A percentile compares a stretch with the other conserved stretches of the same genome.
phyloP scores from a whole-genome alignment of 2,888 invertebrate species.

The Drosophila nr. perissopoda region DNA sequence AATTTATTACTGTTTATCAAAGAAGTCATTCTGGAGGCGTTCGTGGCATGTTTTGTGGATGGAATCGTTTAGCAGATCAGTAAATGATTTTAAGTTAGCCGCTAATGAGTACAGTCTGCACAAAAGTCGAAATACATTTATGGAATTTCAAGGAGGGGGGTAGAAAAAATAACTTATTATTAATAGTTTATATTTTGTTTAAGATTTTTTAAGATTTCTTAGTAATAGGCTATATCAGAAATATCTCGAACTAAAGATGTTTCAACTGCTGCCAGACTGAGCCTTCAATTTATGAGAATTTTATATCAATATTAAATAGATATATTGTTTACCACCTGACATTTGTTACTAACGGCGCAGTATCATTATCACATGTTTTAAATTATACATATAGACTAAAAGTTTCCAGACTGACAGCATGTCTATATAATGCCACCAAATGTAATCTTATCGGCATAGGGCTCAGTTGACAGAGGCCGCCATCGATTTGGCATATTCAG shows the following conservation, averaged over 20 bases:
- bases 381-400: not conserved
- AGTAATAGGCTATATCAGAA: not conserved
- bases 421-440: conserved; percentile 21
- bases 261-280: conserved; percentile 15
- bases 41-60: conserved; percentile 27
- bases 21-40: conserved; percentile 12
- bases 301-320: not conserved
- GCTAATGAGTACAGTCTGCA: conserved; percentile 19
- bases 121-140: not conserved
- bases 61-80: conserved; percentile 23
- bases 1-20: conserved; percentile 56
- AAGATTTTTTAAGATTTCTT: not conserved
- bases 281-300: not conserved
- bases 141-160: conserved; percentile 7
- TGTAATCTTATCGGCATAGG: conserved; percentile 48
- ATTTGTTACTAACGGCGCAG: not conserved
- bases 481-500: conserved; percentile 54
- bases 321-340: not conserved
- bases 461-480: conserved; percentile 21
- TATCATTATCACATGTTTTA: not conserved
- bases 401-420: conserved; percentile 31
- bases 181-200: conserved; percentile 12
- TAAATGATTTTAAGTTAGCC: conserved; percentile 21
- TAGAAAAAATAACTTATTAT: conserved; percentile 28
- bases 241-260: not conserved